Percentiles rank a stretch among this genome's conserved stretches.
Conservation (phyloP, 35 echinoderm and acorn worm species). For the Amphiura filiformis region DNA sequence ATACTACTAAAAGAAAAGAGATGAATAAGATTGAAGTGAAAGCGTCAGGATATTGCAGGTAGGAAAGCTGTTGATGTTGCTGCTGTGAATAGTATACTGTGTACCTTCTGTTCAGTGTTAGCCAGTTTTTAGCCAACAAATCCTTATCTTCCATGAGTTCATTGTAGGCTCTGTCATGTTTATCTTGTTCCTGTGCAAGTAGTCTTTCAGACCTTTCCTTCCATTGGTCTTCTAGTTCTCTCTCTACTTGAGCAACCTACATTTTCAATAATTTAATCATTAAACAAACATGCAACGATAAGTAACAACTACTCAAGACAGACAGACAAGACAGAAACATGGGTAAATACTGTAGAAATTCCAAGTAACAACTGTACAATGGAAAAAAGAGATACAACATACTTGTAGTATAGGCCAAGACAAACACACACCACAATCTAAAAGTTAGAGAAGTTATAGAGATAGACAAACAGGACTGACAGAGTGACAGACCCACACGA, state of each 20-base stretch:
- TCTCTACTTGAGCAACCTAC: conserved; percentile 85
- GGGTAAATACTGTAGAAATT: neutral
- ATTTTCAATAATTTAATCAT: neutral
- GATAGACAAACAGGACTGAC: no score
- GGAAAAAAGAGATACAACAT: neutral
- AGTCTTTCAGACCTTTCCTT: conserved; percentile 85
- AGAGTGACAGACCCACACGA: no score
- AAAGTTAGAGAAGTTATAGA: no score
- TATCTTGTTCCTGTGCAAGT: conserved; percentile 74
- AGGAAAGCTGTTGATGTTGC: no score
- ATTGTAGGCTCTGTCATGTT: conserved; percentile 68
- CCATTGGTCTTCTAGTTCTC: conserved; percentile 85
- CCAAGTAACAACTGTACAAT: neutral
- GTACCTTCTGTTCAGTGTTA: conserved; percentile 81
- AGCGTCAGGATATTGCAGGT: no score
- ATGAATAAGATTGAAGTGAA: no score
- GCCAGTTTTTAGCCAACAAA: conserved; percentile 54
- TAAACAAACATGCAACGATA: neutral
- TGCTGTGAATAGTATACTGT: no score
- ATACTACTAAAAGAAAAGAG: no score
- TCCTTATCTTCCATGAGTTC: conserved; percentile 85
- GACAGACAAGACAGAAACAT: no score
- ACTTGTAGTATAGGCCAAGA: no score
- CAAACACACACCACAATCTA: no score
- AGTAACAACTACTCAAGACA: neutral